Percentiles rank a stretch among this genome's conserved stretches.
Conservation (phyloP, 1,140 invertebrate genomes). For the Bombus cullumanus region DNA sequence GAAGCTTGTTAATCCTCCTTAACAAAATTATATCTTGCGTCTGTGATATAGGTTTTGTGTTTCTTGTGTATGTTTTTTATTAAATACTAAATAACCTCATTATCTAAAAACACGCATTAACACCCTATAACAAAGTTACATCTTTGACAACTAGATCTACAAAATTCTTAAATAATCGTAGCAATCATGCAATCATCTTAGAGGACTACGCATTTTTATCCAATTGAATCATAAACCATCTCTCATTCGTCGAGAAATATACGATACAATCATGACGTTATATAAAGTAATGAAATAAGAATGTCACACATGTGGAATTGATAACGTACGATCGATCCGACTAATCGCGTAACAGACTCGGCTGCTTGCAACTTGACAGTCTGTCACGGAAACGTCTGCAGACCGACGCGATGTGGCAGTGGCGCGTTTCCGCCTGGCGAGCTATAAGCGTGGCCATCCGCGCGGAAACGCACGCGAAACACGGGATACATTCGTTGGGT, state of each 20-base stretch:
- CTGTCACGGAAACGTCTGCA: conserved; percentile 31
- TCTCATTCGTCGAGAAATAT: neutral
- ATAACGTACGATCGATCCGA: conserved; percentile 20
- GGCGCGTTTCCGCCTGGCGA: conserved; percentile 30
- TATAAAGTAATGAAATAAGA: neutral
- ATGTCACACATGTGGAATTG: neutral
- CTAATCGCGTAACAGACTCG: conserved; percentile 35
- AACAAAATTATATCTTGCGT: too few relatives aligned
- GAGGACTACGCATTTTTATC: too few relatives aligned
- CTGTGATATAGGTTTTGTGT: too few relatives aligned
- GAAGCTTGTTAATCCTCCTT: too few relatives aligned
- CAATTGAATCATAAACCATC: neutral
- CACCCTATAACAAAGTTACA: too few relatives aligned
- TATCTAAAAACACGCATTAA: too few relatives aligned
- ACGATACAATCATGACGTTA: too few relatives aligned
- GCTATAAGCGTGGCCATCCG: conserved; percentile 41
- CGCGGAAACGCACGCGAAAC: conserved; percentile 32
- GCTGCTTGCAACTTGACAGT: conserved; percentile 17
- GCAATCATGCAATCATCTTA: too few relatives aligned
- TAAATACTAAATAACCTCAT: too few relatives aligned
- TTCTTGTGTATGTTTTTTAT: too few relatives aligned
- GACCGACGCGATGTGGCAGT: neutral
- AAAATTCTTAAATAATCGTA: too few relatives aligned
- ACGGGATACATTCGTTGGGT: conserved; percentile 17
- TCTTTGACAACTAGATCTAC: too few relatives aligned